These are phyloP conservation scores for Drosophila picticornis DNA, from an alignment of 2,888 invertebrate species.

Conservation along the genomic window DNA sequence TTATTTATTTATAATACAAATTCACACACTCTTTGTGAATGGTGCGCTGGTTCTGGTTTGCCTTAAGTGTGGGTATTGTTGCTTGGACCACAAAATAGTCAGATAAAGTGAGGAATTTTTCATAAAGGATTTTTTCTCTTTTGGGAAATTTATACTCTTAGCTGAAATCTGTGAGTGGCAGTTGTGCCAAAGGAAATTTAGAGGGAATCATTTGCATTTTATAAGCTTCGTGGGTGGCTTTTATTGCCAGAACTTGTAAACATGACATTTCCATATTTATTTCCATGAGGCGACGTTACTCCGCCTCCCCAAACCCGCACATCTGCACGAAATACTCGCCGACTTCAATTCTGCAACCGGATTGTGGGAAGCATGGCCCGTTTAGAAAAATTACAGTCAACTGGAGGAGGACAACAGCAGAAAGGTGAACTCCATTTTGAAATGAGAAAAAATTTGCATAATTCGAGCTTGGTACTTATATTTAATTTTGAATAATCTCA, in stretches of 20 bases:
- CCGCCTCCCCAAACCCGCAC: conserved; percentile 9
- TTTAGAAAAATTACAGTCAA: conserved; percentile 51
- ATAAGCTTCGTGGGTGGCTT: conserved; percentile 59
- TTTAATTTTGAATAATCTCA: conserved; percentile 72
- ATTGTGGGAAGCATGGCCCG: conserved; percentile 34
- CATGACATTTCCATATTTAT: conserved; percentile 77
- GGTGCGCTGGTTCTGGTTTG: neutral
- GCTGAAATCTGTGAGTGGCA: conserved; percentile 23
- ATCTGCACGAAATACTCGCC: conserved; percentile 26
- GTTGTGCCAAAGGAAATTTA: conserved; percentile 27
- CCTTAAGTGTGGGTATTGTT: neutral
- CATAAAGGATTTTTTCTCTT: conserved; percentile 53
- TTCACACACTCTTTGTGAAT: neutral
- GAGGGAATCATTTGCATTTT: conserved; percentile 56
- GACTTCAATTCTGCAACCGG: conserved; percentile 17
- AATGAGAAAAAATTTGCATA: conserved; percentile 63
- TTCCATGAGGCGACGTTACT: conserved; percentile 46
- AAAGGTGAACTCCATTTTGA: conserved; percentile 57
- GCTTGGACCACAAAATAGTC: neutral
- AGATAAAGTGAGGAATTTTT: neutral
- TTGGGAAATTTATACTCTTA: conserved; percentile 33
- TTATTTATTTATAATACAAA: neutral
- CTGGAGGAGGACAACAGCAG: conserved; percentile 33
- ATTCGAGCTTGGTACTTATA: conserved; percentile 63
- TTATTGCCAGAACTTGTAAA: conserved; percentile 73